Percentiles rank a stretch among this genome's conserved stretches.
Evolutionary conservation across 2,797 vertebrate genomes (phyloP).

Genomic region (Microctenopoma lineatum): DNA sequence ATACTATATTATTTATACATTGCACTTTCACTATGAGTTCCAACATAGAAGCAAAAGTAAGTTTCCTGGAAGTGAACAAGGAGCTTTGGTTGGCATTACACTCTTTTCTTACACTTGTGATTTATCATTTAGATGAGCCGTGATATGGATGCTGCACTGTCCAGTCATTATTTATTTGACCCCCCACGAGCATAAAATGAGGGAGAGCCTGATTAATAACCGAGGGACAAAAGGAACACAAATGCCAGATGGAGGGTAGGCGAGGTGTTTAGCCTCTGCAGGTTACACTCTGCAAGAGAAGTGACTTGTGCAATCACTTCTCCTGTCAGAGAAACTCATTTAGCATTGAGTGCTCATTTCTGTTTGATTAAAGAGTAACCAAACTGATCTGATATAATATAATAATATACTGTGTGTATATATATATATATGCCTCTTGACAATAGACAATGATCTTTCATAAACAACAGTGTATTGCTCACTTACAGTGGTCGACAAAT

Average conservation of each 20-base stretch:
- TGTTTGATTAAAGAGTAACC: constrained; percentile 24
- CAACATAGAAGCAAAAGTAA: neutral
- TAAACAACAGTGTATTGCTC: constrained; percentile 1
- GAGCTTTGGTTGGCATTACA: constrained; percentile 1
- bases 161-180: constrained; percentile 49
- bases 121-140: constrained; percentile 7
- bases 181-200: constrained; percentile 50
- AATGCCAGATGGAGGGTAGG: constrained; percentile 64
- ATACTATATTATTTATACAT: constrained; percentile 14
- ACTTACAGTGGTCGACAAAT: neutral
- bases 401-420: neutral
- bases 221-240: constrained; percentile 56
- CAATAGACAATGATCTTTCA: neutral
- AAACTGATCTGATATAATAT: constrained; percentile 17
- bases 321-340: constrained; percentile 31
- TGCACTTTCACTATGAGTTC: neutral
- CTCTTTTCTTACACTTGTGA: neutral
- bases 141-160: constrained; percentile 2
- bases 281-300: constrained; percentile 54
- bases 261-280: constrained; percentile 68
- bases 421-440: neutral
- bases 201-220: constrained; percentile 60
- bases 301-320: constrained; percentile 46
- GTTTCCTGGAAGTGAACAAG: neutral
- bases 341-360: constrained; percentile 15